phyloP scores from a whole-genome alignment of 1,140 invertebrate genomes.

The Lepidotrigona ventralis region DNA sequence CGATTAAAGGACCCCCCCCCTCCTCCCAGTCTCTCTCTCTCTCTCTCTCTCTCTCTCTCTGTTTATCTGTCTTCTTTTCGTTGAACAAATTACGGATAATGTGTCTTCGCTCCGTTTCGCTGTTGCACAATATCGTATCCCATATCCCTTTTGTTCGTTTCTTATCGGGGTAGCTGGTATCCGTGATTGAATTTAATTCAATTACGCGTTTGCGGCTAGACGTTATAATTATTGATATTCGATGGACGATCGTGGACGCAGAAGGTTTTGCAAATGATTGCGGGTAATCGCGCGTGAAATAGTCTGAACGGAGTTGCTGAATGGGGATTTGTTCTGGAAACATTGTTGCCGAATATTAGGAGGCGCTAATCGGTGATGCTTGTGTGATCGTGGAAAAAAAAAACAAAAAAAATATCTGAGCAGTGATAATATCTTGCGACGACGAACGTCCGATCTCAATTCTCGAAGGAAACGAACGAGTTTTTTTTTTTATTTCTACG shows the following conservation, averaged over 20 bases:
- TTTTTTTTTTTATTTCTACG: background rate
- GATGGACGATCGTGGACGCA: background rate
- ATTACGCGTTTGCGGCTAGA: background rate
- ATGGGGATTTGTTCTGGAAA: background rate
- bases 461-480: background rate
- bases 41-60: too few relatives aligned
- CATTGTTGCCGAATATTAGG: background rate
- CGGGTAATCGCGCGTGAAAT: background rate
- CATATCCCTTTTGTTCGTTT: background rate
- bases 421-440: too few relatives aligned
- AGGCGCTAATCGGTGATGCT: background rate
- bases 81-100: conserved; percentile 12
- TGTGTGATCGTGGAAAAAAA: too few relatives aligned
- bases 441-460: too few relatives aligned
- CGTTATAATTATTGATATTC: conserved; percentile 17
- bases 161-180: background rate
- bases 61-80: background rate
- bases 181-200: background rate
- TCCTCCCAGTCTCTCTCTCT: background rate
- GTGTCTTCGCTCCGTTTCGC: background rate
- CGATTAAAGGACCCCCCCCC: conserved; percentile 10
- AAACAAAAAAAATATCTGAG: too few relatives aligned
- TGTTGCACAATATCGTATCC: background rate
- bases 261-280: background rate
- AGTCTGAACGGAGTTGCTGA: background rate